Base-by-base conservation (phyloP, 2,797 vertebrate genomes). In the Arnoldichthys spilopterus region DNA sequence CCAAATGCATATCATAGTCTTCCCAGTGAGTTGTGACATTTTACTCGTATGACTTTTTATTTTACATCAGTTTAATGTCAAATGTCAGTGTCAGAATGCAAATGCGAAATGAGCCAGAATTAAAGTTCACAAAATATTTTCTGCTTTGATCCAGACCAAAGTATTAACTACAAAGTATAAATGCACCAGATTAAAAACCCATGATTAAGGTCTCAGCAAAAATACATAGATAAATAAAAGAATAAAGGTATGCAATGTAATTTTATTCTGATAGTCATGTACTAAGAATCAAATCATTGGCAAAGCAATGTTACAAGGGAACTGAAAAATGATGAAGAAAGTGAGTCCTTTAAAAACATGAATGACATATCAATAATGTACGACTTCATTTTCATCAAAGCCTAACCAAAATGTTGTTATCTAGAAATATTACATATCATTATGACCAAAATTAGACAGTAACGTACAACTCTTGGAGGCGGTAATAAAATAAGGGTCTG, bases 381-480 rank as follows among this genome's bases (percentile, higher is more conserved):
- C 72, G 49, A 34, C 70, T 26, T 72, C 1, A 58, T 73, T 74
- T 78, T 72, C 45, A 78, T 20, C 32, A 28, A 80, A 73, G 73
- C 32, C 26, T 24, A 56, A 53, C 58, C 30, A 78, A 74, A 80
- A 73, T 37, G 56, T 70, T 56, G 54, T 81, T 76, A 81, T 59
- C 51, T 77, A 68, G 63, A 28, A 62, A 82, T 64, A 78, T 81
- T 77, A 82, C 59, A 83, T 79, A 82, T 85, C 66, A 83, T 85
- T 83, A 81, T 76, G 64, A 58, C 59, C 63, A 72, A 79, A 84
- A 85, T 85, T 74, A 78, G 51, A 43, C 59, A 71, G 70, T 34
- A 79, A 76, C 68, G 75, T 81, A 71, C 56, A 76, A 67, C 68
- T 80, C 72, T 59, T 22, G 45, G 53, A 72, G 37, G 61, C 20